A percentile compares a stretch with the other conserved stretches of the same genome.
phyloP scores from a whole-genome alignment of 1,140 invertebrate species.

The Ostrea denselamellosa region DNA sequence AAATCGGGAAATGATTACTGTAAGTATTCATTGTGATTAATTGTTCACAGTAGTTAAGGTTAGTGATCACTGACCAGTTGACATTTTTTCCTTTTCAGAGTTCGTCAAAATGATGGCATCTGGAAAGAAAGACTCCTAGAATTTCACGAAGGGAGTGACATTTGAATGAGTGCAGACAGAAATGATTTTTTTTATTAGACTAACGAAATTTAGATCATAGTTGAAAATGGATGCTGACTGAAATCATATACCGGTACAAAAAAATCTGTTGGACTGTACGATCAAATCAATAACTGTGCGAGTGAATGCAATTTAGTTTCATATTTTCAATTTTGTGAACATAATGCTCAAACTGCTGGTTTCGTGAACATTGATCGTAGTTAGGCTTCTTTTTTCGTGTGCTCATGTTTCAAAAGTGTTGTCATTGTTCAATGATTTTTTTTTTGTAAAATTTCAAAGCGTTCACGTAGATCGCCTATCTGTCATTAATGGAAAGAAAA shows the following conservation, averaged over 20 bases:
- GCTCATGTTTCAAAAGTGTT: not conserved
- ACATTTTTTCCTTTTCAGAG: not conserved
- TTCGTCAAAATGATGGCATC: conserved; percentile 24
- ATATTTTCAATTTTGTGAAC: conserved; percentile 14
- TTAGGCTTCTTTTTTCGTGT: not conserved
- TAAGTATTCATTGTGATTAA: too few relatives aligned
- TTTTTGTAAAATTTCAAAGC: not conserved
- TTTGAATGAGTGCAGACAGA: not conserved
- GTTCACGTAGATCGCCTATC: not conserved
- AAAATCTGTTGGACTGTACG: not conserved
- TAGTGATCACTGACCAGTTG: too few relatives aligned
- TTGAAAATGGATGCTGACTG: conserved; percentile 15
- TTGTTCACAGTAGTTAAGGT: too few relatives aligned
- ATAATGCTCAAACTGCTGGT: conserved; percentile 37
- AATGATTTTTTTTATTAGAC: not conserved
- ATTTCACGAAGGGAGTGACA: not conserved
- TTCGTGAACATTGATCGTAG: not conserved
- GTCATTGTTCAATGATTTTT: not conserved
- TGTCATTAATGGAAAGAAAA: not conserved
- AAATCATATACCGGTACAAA: not conserved
- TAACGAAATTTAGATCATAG: conserved; percentile 24
- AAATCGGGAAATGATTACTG: too few relatives aligned
- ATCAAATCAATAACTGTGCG: conserved; percentile 22
- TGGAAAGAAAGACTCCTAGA: conserved; percentile 15
- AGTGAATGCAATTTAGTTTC: conserved; percentile 33